Percentiles rank a stretch among this genome's conserved stretches.
Conservation (phyloP, 1,140 invertebrate genomes). For the Ceratitis capitata region DNA sequence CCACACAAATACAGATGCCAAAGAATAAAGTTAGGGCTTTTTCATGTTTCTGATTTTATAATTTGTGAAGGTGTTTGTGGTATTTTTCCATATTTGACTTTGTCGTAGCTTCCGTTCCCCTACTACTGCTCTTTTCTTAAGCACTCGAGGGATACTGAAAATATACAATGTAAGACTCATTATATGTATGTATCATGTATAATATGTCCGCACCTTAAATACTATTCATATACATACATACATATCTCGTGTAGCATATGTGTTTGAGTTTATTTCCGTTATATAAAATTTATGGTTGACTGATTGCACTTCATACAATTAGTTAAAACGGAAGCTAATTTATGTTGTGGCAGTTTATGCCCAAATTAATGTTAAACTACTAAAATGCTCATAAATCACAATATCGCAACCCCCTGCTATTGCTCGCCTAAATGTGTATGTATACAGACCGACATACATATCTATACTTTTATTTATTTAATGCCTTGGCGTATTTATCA, state of each 20-base stretch:
- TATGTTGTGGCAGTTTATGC: conserved; percentile 65
- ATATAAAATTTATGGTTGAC: conserved; percentile 44
- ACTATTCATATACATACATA: neutral
- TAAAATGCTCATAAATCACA: conserved; percentile 64
- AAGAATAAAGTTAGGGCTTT: neutral
- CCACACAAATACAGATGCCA: neutral
- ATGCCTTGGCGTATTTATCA: neutral
- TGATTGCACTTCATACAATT: conserved; percentile 55
- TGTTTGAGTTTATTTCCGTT: conserved; percentile 30
- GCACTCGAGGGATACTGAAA: neutral
- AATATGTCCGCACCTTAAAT: no score
- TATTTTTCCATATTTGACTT: neutral
- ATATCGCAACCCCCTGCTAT: neutral
- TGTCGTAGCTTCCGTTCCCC: neutral
- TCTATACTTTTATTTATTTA: no score
- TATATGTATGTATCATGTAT: neutral
- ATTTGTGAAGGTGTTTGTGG: neutral
- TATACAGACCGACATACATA: neutral
- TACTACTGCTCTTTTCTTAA: neutral
- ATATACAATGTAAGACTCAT: no score
- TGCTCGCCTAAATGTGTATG: neutral
- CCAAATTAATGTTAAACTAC: conserved; percentile 65
- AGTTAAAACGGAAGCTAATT: conserved; percentile 65
- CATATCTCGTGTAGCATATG: no score
- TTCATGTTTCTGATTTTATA: no score